Base-by-base conservation (phyloP, 1,140 invertebrate genomes). In the Stegodyphus mimosarum region DNA sequence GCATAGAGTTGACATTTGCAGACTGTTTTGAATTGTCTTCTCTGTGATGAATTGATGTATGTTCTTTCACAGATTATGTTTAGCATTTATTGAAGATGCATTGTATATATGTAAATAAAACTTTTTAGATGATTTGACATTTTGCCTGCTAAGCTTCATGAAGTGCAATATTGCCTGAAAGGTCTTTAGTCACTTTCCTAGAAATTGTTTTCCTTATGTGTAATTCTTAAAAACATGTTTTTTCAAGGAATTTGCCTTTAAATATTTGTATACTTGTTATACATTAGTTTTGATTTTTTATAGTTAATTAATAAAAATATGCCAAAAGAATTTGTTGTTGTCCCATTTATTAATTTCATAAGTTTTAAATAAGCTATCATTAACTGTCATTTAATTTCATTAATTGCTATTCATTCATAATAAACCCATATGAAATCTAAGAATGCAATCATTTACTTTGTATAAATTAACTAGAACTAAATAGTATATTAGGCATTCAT, bases 261-360 rank as follows among this genome's bases (percentile, higher is more conserved):
- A n/a, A 84, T 84, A 84, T 84, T 84, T 84, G 81, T 84, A 84
- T 84, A 84, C 81, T 84, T 84, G 81, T 84, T 75, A 84, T 60
- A 84, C 76, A 84, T 75, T 84, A 84, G 81, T 84, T 74, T 84
- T 75, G 50, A 75, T 84, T 84, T 84, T 84, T 84, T 84, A 84
- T 84, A 84, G 81, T 84, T 84, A 73, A 73, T 73, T 73, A 84
- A 84, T 84, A 84, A 84, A 84, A 33, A 72, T 66, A 76, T 66
- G 48, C 51, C n/a, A 72, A 52, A 13, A 18, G 6, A 51, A 33
- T 33, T 33, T 33, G 33, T 33, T 33, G 33, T 33, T 33, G 33
- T 33, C 33, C 33, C 33, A 33, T 33, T 33, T 33, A 33, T 33
- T 33, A 33, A 33, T 33, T 1, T 33, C 33, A 33, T 33, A 33